Evolutionary conservation across 1,140 invertebrate species (phyloP).

Genomic region (Musca vetustissima): DNA sequence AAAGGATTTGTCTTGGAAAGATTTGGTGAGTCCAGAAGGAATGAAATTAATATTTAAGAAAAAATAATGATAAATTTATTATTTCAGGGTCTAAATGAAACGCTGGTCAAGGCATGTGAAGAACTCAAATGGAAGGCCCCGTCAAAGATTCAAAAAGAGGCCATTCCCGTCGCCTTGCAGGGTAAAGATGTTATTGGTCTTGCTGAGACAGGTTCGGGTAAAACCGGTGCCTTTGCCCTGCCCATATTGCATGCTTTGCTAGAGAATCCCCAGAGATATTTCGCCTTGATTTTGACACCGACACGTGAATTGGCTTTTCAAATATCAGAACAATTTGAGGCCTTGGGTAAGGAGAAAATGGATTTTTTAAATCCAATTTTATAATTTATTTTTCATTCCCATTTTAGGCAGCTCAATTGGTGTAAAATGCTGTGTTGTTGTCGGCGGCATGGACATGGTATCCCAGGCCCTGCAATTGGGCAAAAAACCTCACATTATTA

Average conservation of each 20-base stretch:
- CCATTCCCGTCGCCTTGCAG: conserved; percentile 86
- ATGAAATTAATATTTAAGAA: neutral
- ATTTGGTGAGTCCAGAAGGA: conserved; percentile 37
- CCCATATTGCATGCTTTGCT: conserved; percentile 92
- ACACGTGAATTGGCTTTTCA: conserved; percentile 97
- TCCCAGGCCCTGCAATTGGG: conserved; percentile 86
- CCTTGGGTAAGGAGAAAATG: conserved; percentile 66
- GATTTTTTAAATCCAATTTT: neutral
- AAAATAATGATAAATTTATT: conserved; percentile 1
- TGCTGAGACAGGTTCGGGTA: conserved; percentile 97
- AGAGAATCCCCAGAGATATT: conserved; percentile 89
- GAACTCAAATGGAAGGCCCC: conserved; percentile 92
- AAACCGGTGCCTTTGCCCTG: conserved; percentile 95
- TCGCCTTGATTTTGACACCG: conserved; percentile 92
- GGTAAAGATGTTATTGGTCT: conserved; percentile 96
- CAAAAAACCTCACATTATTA: conserved; percentile 94
- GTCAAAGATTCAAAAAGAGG: conserved; percentile 92
- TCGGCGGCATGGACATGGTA: conserved; percentile 98
- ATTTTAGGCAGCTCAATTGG: conserved; percentile 72
- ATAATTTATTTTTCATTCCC: too few relatives aligned
- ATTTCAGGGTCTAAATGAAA: conserved; percentile 84
- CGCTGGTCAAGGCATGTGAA: conserved; percentile 87
- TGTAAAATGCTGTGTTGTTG: conserved; percentile 92
- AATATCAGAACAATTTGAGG: conserved; percentile 94
- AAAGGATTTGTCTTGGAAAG: conserved; percentile 43